phyloP scores from a whole-genome alignment of 2,113 vertebrate genomes.

The Hiodon alosoides region DNA sequence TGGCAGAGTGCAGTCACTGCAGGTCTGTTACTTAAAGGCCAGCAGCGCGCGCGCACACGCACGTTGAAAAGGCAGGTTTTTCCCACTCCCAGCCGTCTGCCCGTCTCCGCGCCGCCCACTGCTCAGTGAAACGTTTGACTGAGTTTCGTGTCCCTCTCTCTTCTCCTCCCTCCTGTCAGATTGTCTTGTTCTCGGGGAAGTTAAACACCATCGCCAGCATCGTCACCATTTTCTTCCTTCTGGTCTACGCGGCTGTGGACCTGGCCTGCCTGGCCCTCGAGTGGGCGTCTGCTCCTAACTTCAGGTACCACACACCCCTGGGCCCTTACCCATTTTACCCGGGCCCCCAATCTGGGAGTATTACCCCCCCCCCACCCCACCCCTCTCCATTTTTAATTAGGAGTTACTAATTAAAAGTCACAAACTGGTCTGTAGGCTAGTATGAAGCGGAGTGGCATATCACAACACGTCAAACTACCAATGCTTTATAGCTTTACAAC shows the following conservation, averaged over 20 bases:
- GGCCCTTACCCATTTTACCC: background rate
- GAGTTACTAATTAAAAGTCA: no score
- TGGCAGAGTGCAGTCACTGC: no score
- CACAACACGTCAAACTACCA: no score
- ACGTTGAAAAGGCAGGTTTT: background rate
- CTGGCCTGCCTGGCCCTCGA: slow-evolving; percentile 82
- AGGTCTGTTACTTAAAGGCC: no score
- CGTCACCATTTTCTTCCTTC: slow-evolving; percentile 83
- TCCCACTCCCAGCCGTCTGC: background rate
- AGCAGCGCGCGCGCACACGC: no score
- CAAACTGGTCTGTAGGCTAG: no score
- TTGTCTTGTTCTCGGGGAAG: slow-evolving; percentile 71
- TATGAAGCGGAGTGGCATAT: no score
- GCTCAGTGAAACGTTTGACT: background rate
- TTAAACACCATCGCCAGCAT: slow-evolving; percentile 85
- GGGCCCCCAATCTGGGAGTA: no score
- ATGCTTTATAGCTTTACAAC: no score
- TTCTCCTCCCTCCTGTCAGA: slow-evolving; percentile 36
- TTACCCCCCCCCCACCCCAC: no score
- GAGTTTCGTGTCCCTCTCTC: background rate
- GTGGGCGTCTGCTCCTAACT: slow-evolving; percentile 81
- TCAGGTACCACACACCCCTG: slow-evolving; percentile 30
- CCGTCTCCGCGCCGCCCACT: background rate
- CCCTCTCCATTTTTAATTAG: no score
- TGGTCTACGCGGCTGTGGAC: slow-evolving; percentile 83